phyloP scores from a whole-genome alignment of 1,140 invertebrate genomes.

The Ditylenchus dipsaci region DNA sequence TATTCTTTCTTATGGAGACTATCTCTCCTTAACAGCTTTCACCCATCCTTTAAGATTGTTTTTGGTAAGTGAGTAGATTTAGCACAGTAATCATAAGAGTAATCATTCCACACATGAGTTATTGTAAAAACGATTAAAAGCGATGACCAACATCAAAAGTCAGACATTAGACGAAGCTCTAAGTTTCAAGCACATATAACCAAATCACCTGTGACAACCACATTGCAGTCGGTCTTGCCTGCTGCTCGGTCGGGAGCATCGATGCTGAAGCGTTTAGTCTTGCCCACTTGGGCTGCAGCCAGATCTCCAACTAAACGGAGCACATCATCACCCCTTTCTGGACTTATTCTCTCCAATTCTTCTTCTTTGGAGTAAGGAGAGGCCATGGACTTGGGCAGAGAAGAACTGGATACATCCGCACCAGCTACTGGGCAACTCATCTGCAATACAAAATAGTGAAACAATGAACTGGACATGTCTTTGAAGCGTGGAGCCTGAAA shows the following conservation, averaged over 20 bases:
- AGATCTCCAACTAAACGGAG: slow-evolving; percentile 47
- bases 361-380: slow-evolving; percentile 25
- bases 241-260: slow-evolving; percentile 34
- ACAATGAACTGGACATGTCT: no score
- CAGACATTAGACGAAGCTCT: no score
- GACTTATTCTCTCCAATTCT: slow-evolving; percentile 5
- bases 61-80: no score
- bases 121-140: no score
- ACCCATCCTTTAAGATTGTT: no score
- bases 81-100: no score
- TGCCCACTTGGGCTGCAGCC: slow-evolving; percentile 43
- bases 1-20: no score
- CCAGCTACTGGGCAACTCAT: slow-evolving; percentile 65
- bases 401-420: neutral
- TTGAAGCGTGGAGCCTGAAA: no score
- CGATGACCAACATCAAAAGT: no score
- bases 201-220: slow-evolving; percentile 59
- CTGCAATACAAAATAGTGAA: slow-evolving; percentile 52
- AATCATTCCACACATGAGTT: no score
- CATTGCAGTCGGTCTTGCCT: slow-evolving; percentile 57
- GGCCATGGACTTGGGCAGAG: slow-evolving; percentile 4
- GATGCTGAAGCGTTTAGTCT: slow-evolving; percentile 54
- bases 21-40: no score
- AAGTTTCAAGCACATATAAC: no score
- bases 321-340: slow-evolving; percentile 22